Percentiles rank a stretch among this genome's conserved stretches.
phyloP scores from a whole-genome alignment of 2,113 vertebrate species.

The Rhinoderma darwinii region DNA sequence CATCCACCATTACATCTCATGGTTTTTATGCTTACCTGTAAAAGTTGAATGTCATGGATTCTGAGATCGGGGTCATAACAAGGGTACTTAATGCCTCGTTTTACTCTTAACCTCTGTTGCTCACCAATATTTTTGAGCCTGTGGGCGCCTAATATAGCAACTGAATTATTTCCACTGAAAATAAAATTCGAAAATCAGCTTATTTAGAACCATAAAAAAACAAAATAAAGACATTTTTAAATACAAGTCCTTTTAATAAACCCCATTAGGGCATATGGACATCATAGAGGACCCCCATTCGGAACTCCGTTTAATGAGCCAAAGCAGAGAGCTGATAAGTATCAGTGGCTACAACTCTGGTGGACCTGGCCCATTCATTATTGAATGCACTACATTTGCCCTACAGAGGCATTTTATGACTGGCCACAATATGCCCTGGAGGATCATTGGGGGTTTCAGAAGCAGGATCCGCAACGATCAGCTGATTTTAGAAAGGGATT shows the following conservation, averaged over 20 bases:
- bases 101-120: conserved; percentile 56
- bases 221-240: not conserved
- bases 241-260: no score
- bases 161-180: not conserved
- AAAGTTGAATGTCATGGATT: conserved; percentile 53
- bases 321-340: no score
- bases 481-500: no score
- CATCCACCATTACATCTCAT: not conserved
- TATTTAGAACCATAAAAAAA: not conserved
- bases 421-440: no score
- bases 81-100: not conserved
- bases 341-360: no score
- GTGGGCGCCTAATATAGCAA: conserved; percentile 53
- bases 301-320: no score
- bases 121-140: not conserved
- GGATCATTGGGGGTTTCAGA: not conserved
- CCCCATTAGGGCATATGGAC: no score
- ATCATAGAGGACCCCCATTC: no score
- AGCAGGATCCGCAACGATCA: no score
- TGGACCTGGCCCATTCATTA: no score
- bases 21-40: conserved; percentile 48
- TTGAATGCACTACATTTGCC: not conserved
- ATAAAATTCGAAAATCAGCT: not conserved
- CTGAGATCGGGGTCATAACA: rapidly evolving
- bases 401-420: not conserved